phyloP scores from a whole-genome alignment of 2,888 invertebrate genomes.

The Mesopsocus fuscifrons region DNA sequence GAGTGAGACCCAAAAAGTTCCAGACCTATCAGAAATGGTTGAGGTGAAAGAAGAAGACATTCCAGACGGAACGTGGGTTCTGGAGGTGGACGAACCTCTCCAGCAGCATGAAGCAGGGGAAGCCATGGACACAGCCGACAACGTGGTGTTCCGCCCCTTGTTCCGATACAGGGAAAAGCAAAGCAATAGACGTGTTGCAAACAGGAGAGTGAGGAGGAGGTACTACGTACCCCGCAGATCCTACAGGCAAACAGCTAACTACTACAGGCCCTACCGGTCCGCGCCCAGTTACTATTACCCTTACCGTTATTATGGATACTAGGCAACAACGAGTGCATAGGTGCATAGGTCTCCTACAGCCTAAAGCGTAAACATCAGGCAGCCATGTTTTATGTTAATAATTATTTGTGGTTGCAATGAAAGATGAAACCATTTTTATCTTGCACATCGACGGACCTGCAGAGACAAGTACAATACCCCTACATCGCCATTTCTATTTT shows the following conservation, averaged over 20 bases:
- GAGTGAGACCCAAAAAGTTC: not conserved
- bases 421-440: not conserved
- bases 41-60: conserved; percentile 6
- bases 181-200: not conserved
- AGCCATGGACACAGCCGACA: not conserved
- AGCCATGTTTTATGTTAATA: not conserved
- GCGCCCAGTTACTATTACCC: not conserved
- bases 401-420: not conserved
- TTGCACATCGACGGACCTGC: not conserved
- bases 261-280: not conserved
- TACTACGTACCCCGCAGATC: conserved; percentile 4
- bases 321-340: not conserved
- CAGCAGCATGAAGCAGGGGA: not conserved
- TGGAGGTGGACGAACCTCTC: not conserved
- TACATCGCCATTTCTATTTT: not conserved
- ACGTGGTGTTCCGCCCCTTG: conserved; percentile 3
- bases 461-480: not conserved
- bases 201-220: not conserved
- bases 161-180: conserved; percentile 4
- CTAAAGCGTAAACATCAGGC: not conserved
- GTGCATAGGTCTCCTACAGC: not conserved
- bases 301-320: conserved; percentile 1
- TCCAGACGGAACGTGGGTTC: conserved; percentile 5
- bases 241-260: not conserved
- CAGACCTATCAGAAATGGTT: not conserved